A percentile compares a stretch with the other conserved stretches of the same genome.
Conservation (phyloP, 1,140 invertebrate genomes). For the Apis cerana region DNA sequence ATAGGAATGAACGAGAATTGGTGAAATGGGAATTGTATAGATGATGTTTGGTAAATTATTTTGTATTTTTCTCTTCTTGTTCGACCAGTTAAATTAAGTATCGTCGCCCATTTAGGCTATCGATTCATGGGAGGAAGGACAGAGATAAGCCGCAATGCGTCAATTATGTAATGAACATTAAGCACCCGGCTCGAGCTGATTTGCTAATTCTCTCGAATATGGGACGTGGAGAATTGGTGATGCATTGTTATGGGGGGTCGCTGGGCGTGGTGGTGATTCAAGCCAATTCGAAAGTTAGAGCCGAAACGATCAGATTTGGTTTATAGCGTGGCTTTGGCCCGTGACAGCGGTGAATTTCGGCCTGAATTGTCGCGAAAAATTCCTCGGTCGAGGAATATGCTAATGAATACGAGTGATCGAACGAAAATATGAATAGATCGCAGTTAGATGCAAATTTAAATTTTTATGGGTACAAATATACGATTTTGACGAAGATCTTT, state of each 20-base stretch:
- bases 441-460: too few relatives aligned
- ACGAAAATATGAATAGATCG: too few relatives aligned
- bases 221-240: slow-evolving; percentile 2
- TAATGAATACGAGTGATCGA: neutral
- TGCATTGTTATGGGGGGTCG: slow-evolving; percentile 4
- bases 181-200: neutral
- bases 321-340: neutral
- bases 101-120: neutral
- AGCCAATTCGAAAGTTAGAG: neutral
- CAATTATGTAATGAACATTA: slow-evolving; percentile 37
- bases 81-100: neutral
- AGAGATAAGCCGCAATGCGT: slow-evolving; percentile 28
- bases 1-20: too few relatives aligned
- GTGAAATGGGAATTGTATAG: too few relatives aligned
- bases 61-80: too few relatives aligned
- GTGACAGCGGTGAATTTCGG: neutral
- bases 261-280: neutral
- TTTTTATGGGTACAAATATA: too few relatives aligned
- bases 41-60: too few relatives aligned
- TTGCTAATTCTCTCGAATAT: slow-evolving; percentile 12
- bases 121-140: neutral
- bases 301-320: neutral
- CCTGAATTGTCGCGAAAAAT: neutral
- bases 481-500: too few relatives aligned
- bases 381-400: neutral